Percentiles rank a stretch among this genome's conserved stretches.
Evolutionary conservation across 2,888 invertebrate genomes (phyloP).

Genomic region (Mystacides longicornis): DNA sequence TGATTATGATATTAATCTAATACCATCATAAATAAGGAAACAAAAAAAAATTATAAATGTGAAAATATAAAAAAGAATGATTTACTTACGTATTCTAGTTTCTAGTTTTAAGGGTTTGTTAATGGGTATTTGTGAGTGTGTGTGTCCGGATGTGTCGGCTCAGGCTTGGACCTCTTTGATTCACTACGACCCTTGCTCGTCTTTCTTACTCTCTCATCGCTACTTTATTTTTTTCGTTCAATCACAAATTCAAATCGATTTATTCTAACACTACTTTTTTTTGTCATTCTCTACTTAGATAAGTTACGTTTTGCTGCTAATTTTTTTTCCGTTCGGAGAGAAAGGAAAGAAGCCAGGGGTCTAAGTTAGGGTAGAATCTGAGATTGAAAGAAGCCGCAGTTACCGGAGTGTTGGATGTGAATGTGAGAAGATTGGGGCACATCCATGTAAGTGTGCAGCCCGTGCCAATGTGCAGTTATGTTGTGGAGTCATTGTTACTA

Average conservation of each 20-base stretch:
- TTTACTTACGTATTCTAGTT: constrained; percentile 18
- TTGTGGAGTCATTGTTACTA: constrained; percentile 10
- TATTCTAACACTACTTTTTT: too few relatives aligned
- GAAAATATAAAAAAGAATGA: constrained; percentile 25
- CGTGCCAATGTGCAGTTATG: background rate
- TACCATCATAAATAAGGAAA: constrained; percentile 4
- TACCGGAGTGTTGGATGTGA: too few relatives aligned
- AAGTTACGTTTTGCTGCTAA: too few relatives aligned
- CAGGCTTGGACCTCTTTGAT: background rate
- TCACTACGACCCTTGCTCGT: background rate
- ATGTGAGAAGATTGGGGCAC: background rate
- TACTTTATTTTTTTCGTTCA: background rate
- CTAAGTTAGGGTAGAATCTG: too few relatives aligned
- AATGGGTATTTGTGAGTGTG: constrained; percentile 21
- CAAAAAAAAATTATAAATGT: constrained; percentile 23
- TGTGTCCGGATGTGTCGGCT: constrained; percentile 8
- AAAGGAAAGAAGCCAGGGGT: too few relatives aligned
- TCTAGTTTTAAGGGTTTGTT: constrained; percentile 19
- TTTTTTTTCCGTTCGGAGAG: too few relatives aligned
- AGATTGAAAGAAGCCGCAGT: too few relatives aligned
- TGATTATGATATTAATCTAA: background rate
- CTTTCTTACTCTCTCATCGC: background rate
- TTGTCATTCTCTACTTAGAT: too few relatives aligned
- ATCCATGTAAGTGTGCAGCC: background rate
- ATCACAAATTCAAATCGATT: too few relatives aligned